These are phyloP conservation scores for Hetaerina americana DNA, from an alignment of 1,140 invertebrate genomes.

Conservation along the genomic window DNA sequence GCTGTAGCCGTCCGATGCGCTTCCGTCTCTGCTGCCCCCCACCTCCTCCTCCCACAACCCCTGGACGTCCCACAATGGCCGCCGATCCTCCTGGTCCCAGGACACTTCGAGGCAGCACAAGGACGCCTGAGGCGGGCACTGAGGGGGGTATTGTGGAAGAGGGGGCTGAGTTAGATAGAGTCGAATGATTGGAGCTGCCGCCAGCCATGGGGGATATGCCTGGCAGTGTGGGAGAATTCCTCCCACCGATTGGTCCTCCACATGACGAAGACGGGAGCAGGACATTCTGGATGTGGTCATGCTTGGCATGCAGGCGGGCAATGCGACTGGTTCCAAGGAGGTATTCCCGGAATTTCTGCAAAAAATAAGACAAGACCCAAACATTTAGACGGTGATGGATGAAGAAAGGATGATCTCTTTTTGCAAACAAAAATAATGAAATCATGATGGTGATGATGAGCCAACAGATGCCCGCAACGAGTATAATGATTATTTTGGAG, in stretches of 20 bases:
- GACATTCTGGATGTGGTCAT: constrained; percentile 64
- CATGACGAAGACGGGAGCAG: constrained; percentile 25
- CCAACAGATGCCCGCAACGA: too few species aligned
- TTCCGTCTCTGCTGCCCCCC: constrained; percentile 48
- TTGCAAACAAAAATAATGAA: constrained; percentile 14
- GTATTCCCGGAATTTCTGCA: constrained; percentile 86
- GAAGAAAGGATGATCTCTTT: constrained; percentile 2
- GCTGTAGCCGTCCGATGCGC: constrained; percentile 57
- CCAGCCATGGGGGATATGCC: background rate
- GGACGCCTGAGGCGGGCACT: background rate
- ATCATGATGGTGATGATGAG: too few species aligned
- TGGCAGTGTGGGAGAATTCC: background rate
- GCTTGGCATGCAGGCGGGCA: constrained; percentile 76
- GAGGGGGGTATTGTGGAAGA: background rate
- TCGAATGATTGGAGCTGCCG: constrained; percentile 12
- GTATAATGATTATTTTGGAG: too few species aligned
- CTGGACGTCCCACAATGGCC: background rate
- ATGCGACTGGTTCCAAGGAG: constrained; percentile 80
- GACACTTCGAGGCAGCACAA: background rate
- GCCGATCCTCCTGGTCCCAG: background rate
- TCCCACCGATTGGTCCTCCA: background rate
- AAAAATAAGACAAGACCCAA: constrained; percentile 22
- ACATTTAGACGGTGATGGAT: constrained; percentile 11
- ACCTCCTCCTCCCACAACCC: background rate
- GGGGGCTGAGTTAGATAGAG: constrained; percentile 6